Evolutionary conservation across 2,888 invertebrate species (phyloP).

Genomic region (Watsonalla binaria): DNA sequence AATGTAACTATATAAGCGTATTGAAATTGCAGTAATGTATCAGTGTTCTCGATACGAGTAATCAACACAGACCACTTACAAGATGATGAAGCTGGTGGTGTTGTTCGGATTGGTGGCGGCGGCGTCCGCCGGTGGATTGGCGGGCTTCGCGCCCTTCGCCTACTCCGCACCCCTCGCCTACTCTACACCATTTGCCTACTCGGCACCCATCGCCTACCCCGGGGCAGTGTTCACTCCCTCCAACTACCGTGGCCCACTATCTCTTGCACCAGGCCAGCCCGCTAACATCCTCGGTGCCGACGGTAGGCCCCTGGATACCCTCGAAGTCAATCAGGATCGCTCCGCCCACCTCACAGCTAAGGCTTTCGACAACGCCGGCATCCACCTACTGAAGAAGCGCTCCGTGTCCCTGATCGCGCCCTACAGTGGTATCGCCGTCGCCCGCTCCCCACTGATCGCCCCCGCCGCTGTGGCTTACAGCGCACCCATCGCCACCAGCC

Average conservation of each 20-base stretch:
- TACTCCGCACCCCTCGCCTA: slow-evolving; percentile 23
- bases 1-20: slow-evolving; percentile 47
- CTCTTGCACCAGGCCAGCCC: slow-evolving; percentile 65
- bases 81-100: slow-evolving; percentile 78
- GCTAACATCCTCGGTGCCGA: slow-evolving; percentile 66
- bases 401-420: slow-evolving; percentile 3
- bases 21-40: slow-evolving; percentile 34
- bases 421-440: slow-evolving; percentile 36
- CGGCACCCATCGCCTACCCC: slow-evolving; percentile 2
- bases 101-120: slow-evolving; percentile 80
- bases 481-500: slow-evolving; percentile 4
- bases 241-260: slow-evolving; percentile 67
- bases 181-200: slow-evolving; percentile 25
- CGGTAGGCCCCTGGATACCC: slow-evolving; percentile 68
- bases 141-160: slow-evolving; percentile 15
- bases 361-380: slow-evolving; percentile 22
- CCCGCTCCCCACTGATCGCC: slow-evolving; percentile 34
- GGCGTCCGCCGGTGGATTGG: slow-evolving; percentile 58
- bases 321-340: slow-evolving; percentile 3
- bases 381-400: slow-evolving; percentile 3
- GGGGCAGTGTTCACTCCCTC: slow-evolving; percentile 22
- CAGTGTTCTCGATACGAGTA: slow-evolving; percentile 50
- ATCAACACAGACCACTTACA: slow-evolving; percentile 69
- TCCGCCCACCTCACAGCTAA: slow-evolving; percentile 3
- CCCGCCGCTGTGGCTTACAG: slow-evolving; percentile 33